These are phyloP conservation scores for Mya arenaria DNA, from an alignment of 1,140 invertebrate genomes.

Conservation along the genomic window DNA sequence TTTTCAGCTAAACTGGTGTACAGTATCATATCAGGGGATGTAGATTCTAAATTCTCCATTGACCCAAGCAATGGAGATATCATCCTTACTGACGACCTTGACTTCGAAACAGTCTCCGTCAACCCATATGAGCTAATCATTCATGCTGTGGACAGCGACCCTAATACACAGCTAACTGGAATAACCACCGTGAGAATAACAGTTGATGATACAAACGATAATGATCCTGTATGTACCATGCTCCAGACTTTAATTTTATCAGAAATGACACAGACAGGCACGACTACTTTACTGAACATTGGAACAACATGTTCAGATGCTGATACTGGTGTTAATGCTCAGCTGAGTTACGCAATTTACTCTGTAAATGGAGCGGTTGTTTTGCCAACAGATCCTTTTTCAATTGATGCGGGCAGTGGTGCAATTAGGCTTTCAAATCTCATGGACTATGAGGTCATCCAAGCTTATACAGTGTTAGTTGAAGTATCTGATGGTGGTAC, in stretches of 20 bases:
- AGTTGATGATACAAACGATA: slow-evolving; percentile 47
- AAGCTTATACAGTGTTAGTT: slow-evolving; percentile 89
- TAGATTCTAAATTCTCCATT: slow-evolving; percentile 49
- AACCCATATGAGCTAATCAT: slow-evolving; percentile 50
- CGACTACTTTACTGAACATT: background rate
- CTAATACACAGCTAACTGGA: slow-evolving; percentile 31
- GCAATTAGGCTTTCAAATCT: slow-evolving; percentile 24
- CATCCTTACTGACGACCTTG: slow-evolving; percentile 30
- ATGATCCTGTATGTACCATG: slow-evolving; percentile 12
- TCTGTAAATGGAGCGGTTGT: slow-evolving; percentile 40
- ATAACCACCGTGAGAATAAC: slow-evolving; percentile 47
- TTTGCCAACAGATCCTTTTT: slow-evolving; percentile 5
- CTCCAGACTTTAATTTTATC: slow-evolving; percentile 12
- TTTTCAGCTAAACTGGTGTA: slow-evolving; percentile 48
- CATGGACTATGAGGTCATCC: slow-evolving; percentile 59
- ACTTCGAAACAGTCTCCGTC: slow-evolving; percentile 43
- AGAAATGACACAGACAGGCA: slow-evolving; percentile 28
- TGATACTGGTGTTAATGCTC: slow-evolving; percentile 48
- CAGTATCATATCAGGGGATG: slow-evolving; percentile 53
- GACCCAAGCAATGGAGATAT: slow-evolving; percentile 37
- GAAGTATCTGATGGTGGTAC: slow-evolving; percentile 92
- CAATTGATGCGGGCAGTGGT: slow-evolving; percentile 14
- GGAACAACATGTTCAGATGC: slow-evolving; percentile 37
- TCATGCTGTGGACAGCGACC: slow-evolving; percentile 45
- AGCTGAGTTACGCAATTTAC: slow-evolving; percentile 37